These are phyloP conservation scores for Sus cebifrons DNA, from an alignment of 2,797 vertebrate genomes.

Conservation along the genomic window DNA sequence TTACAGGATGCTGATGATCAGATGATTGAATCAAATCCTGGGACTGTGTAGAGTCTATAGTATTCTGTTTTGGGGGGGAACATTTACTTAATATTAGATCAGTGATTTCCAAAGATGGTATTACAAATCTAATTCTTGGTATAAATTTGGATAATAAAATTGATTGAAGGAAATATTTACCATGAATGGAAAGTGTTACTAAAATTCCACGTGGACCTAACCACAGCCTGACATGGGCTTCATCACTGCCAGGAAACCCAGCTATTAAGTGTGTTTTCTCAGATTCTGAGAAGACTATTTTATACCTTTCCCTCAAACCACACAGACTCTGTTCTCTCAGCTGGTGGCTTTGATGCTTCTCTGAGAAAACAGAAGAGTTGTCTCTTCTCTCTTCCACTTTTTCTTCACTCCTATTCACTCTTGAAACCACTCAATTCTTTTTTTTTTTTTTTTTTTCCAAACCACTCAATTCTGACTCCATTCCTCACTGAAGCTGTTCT, in stretches of 20 bases:
- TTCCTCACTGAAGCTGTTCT: background rate
- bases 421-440: background rate
- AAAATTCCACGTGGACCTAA: background rate
- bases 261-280: background rate
- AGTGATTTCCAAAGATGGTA: background rate
- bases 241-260: background rate
- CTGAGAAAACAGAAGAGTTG: slow-evolving; percentile 7
- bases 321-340: background rate
- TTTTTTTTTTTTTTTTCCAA: background rate
- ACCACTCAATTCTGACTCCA: background rate
- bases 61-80: background rate
- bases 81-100: slow-evolving; percentile 17
- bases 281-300: slow-evolving; percentile 13
- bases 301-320: background rate
- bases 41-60: background rate
- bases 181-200: background rate
- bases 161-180: background rate
- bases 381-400: background rate
- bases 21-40: slow-evolving; percentile 33
- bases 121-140: slow-evolving; percentile 33
- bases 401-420: background rate
- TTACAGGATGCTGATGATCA: slow-evolving; percentile 20
- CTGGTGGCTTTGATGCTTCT: background rate
- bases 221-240: background rate
- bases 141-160: slow-evolving; percentile 27